Conservation (phyloP, 2,113 vertebrate species). For the Anarhynchus alexandrinus region DNA sequence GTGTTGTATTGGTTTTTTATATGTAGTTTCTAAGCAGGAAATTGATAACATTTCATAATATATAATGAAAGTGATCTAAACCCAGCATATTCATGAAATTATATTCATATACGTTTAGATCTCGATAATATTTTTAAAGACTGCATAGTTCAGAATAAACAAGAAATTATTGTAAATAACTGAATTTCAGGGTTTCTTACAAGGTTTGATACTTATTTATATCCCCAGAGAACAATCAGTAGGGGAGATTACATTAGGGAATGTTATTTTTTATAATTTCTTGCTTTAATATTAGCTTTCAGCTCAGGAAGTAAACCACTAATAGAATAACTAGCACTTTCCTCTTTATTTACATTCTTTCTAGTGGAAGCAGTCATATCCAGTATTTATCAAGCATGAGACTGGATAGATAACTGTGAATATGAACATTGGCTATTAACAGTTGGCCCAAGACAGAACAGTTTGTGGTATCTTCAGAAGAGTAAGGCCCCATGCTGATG, state of each 20-base stretch:
- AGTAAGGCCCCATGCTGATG: background rate
- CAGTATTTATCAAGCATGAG: background rate
- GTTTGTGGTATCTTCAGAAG: background rate
- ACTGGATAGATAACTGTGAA: background rate
- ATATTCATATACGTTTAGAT: background rate
- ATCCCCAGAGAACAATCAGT: background rate
- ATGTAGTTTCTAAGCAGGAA: background rate
- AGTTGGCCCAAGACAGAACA: background rate
- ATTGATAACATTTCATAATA: background rate
- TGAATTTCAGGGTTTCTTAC: background rate
- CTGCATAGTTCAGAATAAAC: background rate
- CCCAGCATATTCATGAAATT: background rate
- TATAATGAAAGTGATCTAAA: background rate
- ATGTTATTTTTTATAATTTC: background rate
- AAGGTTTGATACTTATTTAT: background rate
- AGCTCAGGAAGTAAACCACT: background rate
- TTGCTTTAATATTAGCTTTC: background rate
- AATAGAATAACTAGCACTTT: background rate
- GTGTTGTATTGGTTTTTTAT: background rate
- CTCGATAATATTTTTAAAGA: background rate
- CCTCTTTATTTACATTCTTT: background rate
- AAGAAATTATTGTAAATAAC: background rate
- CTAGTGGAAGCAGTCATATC: background rate
- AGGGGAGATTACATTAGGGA: background rate
- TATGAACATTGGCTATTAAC: background rate